A percentile compares a stretch with the other conserved stretches of the same genome.
Conservation (phyloP, 2,113 vertebrate species). For the Lasiurus cinereus region DNA sequence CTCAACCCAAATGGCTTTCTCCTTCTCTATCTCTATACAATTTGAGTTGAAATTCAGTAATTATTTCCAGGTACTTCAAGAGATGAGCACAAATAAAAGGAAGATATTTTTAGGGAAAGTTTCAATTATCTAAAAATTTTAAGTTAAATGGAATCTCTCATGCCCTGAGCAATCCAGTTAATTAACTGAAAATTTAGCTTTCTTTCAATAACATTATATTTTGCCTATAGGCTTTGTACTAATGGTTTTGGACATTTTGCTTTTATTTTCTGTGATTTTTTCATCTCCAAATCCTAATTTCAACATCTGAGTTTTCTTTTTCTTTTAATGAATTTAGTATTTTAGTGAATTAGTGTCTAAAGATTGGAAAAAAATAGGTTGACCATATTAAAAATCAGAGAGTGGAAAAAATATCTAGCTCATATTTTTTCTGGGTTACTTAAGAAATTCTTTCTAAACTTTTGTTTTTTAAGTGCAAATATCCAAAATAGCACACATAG, state of each 20-base stretch:
- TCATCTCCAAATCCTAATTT: conserved; percentile 14
- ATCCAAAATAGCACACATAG: conserved; percentile 25
- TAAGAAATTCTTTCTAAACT: conserved; percentile 13
- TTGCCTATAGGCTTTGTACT: neutral
- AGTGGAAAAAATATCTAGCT: neutral
- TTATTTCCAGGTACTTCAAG: conserved; percentile 18
- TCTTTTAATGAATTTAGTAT: conserved; percentile 24
- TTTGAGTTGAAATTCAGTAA: neutral
- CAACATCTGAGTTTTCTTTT: conserved; percentile 45
- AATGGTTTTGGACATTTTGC: neutral
- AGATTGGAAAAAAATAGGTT: conserved; percentile 7
- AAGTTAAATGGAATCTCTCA: conserved; percentile 1
- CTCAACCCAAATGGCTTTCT: neutral
- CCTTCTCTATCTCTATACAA: neutral
- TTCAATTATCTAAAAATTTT: conserved; percentile 50
- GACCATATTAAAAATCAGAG: conserved; percentile 30
- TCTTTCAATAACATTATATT: conserved; percentile 31
- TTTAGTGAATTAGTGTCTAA: conserved; percentile 49
- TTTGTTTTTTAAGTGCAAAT: conserved; percentile 19
- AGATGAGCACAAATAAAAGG: neutral
- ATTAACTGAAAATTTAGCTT: conserved; percentile 37
- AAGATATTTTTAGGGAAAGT: neutral
- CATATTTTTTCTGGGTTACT: conserved; percentile 55
- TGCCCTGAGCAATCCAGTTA: neutral
- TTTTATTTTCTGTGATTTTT: conserved; percentile 29